Conservation (phyloP, 2,113 vertebrate genomes). For the Eira barbara region DNA sequence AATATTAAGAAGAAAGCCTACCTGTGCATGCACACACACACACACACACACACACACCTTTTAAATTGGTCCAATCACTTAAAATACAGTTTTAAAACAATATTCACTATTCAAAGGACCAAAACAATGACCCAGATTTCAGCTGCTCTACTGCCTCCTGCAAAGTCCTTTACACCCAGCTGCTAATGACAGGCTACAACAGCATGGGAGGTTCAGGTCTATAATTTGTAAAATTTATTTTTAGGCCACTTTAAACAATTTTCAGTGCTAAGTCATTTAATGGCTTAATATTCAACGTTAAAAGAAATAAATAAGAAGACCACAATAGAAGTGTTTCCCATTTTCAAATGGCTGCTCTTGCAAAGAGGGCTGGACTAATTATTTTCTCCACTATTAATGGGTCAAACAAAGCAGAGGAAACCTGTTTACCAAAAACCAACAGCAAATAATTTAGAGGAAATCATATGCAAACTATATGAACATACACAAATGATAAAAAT, state of each 20-base stretch:
- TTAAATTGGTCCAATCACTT: neutral
- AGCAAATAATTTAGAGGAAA: neutral
- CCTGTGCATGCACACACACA: too few relatives aligned
- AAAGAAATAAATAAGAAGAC: conserved; percentile 60
- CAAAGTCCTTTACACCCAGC: conserved; percentile 44
- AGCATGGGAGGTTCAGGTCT: conserved; percentile 61
- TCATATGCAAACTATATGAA: conserved; percentile 24
- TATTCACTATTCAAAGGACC: neutral
- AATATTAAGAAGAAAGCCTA: neutral
- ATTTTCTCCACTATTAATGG: conserved; percentile 40
- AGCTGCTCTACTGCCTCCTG: neutral
- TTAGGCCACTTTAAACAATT: conserved; percentile 62
- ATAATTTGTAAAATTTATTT: conserved; percentile 78
- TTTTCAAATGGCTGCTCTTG: conserved; percentile 64
- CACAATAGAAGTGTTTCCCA: conserved; percentile 64
- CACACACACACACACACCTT: neutral
- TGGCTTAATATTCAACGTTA: conserved; percentile 52
- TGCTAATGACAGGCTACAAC: conserved; percentile 61
- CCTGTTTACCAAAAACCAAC: neutral
- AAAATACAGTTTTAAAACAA: neutral
- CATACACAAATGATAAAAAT: conserved; percentile 31
- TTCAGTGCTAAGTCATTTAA: conserved; percentile 56
- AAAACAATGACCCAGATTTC: conserved; percentile 26
- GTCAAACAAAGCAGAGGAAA: conserved; percentile 39
- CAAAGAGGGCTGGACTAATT: conserved; percentile 41